Evolutionary conservation across 2,888 invertebrate species (phyloP).

Genomic region (Conchocele bisecta): DNA sequence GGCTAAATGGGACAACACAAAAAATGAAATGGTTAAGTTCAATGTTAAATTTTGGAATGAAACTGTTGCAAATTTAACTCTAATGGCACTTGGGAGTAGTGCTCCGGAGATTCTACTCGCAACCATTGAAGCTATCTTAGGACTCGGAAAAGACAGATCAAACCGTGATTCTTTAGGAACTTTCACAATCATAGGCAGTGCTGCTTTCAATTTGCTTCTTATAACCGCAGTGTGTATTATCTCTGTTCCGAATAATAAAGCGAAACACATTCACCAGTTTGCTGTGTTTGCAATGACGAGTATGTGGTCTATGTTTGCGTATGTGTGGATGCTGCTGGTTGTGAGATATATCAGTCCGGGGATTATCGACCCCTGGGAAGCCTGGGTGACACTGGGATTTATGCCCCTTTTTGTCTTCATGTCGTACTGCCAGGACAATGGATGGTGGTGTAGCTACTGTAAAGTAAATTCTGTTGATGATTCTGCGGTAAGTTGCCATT

Average conservation of each 20-base stretch:
- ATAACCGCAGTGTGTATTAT: constrained; percentile 79
- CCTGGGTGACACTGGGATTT: constrained; percentile 78
- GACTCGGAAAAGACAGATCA: constrained; percentile 55
- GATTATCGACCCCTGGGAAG: constrained; percentile 77
- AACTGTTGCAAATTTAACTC: constrained; percentile 80
- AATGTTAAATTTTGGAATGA: constrained; percentile 81
- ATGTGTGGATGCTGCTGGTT: constrained; percentile 80
- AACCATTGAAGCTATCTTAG: constrained; percentile 67
- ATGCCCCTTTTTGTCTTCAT: constrained; percentile 79
- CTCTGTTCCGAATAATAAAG: constrained; percentile 66
- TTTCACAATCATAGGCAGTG: constrained; percentile 81
- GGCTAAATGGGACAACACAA: constrained; percentile 74
- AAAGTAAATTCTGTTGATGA: constrained; percentile 34
- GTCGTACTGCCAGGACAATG: constrained; percentile 78
- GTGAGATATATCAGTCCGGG: constrained; percentile 74
- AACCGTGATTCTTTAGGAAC: constrained; percentile 74
- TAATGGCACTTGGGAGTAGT: constrained; percentile 81
- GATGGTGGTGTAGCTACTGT: constrained; percentile 69
- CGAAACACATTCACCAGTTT: constrained; percentile 75
- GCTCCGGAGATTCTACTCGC: constrained; percentile 81
- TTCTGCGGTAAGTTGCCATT: not conserved
- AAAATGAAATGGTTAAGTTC: constrained; percentile 70
- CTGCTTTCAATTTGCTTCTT: constrained; percentile 80
- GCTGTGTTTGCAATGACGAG: constrained; percentile 79
- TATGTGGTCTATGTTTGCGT: constrained; percentile 80